Percentiles rank a stretch among this genome's conserved stretches.
phyloP scores from a whole-genome alignment of 2,113 vertebrate genomes.

The Pollachius pollachius region DNA sequence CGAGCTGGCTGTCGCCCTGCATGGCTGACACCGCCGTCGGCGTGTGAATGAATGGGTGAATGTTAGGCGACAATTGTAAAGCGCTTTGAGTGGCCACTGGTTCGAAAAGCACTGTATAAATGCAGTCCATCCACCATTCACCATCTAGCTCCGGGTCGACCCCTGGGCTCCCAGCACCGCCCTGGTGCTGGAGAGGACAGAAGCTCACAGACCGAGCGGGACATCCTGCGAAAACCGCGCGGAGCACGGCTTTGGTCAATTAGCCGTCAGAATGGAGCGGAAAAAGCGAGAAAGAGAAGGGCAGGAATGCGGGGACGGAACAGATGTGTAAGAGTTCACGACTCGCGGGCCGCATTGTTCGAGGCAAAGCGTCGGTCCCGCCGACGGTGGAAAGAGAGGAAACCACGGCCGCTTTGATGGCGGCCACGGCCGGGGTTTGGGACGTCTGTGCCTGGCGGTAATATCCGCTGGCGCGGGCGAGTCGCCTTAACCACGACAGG shows the following conservation, averaged over 20 bases:
- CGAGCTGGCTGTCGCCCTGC: too few species aligned
- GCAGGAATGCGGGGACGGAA: not conserved
- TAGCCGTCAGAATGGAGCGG: not conserved
- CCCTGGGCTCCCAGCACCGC: conserved; percentile 29
- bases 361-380: conserved; percentile 39
- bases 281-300: conserved; percentile 5
- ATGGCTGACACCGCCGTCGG: too few species aligned
- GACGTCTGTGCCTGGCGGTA: conserved; percentile 55
- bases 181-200: conserved; percentile 40
- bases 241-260: too few species aligned
- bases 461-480: too few species aligned
- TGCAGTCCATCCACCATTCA: too few species aligned
- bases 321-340: conserved; percentile 38
- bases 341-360: conserved; percentile 37
- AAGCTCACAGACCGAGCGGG: conserved; percentile 36
- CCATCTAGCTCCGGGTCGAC: too few species aligned
- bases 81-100: too few species aligned
- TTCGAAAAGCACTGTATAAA: too few species aligned
- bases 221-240: conserved; percentile 39
- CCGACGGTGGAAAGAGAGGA: conserved; percentile 46
- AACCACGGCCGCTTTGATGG: conserved; percentile 55
- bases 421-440: conserved; percentile 40
- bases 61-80: too few species aligned
- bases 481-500: too few species aligned
- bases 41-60: too few species aligned